Percentiles rank a stretch among this genome's conserved stretches.
Evolutionary conservation across 2,113 vertebrate species (phyloP).

Genomic region (Semicossyphus pulcher): DNA sequence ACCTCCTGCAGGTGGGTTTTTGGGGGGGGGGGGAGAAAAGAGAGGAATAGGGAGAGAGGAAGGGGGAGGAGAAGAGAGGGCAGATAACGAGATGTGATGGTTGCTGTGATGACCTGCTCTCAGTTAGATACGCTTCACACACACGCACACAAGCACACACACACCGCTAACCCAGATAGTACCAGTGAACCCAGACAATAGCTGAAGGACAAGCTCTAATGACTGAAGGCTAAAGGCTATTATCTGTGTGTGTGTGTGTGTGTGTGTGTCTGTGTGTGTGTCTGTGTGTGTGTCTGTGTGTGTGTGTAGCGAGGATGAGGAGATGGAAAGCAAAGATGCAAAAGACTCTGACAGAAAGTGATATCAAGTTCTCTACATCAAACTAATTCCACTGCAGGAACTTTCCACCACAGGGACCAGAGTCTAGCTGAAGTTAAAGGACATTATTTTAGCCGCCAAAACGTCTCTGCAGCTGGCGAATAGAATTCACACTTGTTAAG

Average conservation of each 20-base stretch:
- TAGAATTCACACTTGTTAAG: too few species aligned
- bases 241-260: background rate
- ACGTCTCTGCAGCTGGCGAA: too few species aligned
- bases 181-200: constrained; percentile 19
- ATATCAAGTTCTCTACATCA: background rate
- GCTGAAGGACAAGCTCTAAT: constrained; percentile 15
- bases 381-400: background rate
- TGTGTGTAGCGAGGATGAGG: background rate
- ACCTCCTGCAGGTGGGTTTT: constrained; percentile 44
- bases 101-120: constrained; percentile 23
- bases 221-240: constrained; percentile 24
- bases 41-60: background rate
- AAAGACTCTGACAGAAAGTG: background rate
- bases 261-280: background rate
- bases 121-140: constrained; percentile 8
- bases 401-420: background rate
- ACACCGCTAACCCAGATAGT: constrained; percentile 16
- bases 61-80: background rate
- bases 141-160: constrained; percentile 1
- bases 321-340: background rate
- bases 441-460: too few species aligned
- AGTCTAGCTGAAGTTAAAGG: too few species aligned
- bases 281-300: background rate
- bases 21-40: background rate
- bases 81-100: constrained; percentile 22